Evolutionary conservation across 2,888 invertebrate species (phyloP).

Genomic region (Leistus spinibarbis): DNA sequence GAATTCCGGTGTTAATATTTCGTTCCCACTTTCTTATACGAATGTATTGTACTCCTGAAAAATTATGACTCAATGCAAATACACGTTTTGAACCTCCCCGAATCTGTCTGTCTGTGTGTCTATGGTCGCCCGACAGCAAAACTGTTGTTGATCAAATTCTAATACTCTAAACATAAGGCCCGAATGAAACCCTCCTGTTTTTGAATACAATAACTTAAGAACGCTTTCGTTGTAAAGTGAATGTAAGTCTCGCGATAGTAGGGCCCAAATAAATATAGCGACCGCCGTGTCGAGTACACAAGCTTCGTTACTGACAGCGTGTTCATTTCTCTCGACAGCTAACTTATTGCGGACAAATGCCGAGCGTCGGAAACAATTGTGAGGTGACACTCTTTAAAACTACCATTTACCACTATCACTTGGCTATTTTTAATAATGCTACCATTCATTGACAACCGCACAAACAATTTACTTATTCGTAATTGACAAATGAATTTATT

Average conservation of each 20-base stretch:
- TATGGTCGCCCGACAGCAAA: too few relatives aligned
- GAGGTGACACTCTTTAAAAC: constrained; percentile 15
- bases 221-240: background rate
- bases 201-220: too few relatives aligned
- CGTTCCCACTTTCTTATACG: too few relatives aligned
- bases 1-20: too few relatives aligned
- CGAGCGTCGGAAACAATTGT: constrained; percentile 23
- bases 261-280: background rate
- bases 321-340: constrained; percentile 20
- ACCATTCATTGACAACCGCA: background rate
- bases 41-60: too few relatives aligned
- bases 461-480: background rate
- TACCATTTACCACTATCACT: background rate
- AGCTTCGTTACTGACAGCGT: constrained; percentile 7
- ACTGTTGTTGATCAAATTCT: too few relatives aligned
- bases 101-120: too few relatives aligned
- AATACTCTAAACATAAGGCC: too few relatives aligned
- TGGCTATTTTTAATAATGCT: background rate
- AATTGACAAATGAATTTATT: background rate
- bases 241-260: background rate
- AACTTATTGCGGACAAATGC: constrained; percentile 26
- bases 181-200: too few relatives aligned
- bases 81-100: too few relatives aligned
- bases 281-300: background rate
- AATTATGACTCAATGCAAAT: too few relatives aligned